phyloP scores from a whole-genome alignment of 1,140 invertebrate genomes.

The Zeugodacus cucurbitae region DNA sequence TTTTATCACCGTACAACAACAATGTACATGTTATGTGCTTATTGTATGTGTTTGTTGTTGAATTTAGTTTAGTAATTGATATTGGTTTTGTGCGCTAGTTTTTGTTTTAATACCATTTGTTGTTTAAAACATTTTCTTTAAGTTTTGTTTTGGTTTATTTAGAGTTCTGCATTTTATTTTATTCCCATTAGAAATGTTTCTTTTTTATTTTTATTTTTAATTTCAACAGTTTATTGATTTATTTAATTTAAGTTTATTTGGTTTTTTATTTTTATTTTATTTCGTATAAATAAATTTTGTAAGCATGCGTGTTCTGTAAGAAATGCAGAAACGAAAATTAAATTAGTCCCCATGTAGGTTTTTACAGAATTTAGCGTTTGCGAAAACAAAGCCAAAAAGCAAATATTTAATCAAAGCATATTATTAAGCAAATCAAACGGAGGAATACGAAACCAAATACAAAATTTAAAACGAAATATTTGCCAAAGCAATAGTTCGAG shows the following conservation, averaged over 20 bases:
- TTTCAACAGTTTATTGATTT: slow-evolving; percentile 29
- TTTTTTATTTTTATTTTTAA: not conserved
- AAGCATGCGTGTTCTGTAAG: slow-evolving; percentile 39
- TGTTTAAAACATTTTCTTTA: slow-evolving; percentile 3
- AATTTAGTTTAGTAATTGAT: slow-evolving; percentile 17
- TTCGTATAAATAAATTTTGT: slow-evolving; percentile 27
- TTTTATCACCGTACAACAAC: slow-evolving; percentile 37
- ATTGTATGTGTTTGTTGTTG: slow-evolving; percentile 29
- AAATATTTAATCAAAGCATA: not conserved
- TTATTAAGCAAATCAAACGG: not conserved
- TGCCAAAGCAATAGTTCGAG: not conserved
- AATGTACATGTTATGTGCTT: not conserved
- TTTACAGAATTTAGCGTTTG: not conserved
- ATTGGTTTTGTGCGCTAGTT: slow-evolving; percentile 21
- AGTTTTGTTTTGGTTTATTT: not conserved
- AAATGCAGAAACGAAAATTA: slow-evolving; percentile 31
- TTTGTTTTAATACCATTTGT: not conserved
- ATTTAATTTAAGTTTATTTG: not conserved
- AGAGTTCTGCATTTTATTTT: not conserved
- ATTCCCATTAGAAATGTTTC: not conserved
- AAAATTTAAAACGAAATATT: not conserved
- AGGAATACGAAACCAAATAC: not conserved
- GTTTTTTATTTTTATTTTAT: not conserved
- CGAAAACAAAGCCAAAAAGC: not conserved
- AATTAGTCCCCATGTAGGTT: not conserved